phyloP scores from a whole-genome alignment of 2,113 vertebrate species.

The Pollachius pollachius region DNA sequence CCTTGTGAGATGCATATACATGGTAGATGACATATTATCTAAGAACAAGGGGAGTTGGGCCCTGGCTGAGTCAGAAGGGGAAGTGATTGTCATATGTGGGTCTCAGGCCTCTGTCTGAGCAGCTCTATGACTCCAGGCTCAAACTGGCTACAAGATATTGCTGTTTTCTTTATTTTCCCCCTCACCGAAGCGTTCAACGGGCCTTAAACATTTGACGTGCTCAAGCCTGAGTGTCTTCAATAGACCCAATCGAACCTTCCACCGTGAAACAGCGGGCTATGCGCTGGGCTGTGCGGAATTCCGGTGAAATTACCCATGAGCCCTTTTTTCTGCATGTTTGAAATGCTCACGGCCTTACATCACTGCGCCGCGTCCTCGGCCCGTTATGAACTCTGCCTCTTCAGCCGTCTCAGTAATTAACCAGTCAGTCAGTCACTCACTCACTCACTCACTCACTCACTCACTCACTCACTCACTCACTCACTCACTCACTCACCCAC shows the following conservation, averaged over 20 bases:
- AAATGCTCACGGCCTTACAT: conserved; percentile 57
- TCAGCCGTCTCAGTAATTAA: conserved; percentile 35
- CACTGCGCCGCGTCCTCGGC: conserved; percentile 20
- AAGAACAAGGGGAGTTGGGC: too few relatives aligned
- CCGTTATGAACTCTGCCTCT: conserved; percentile 5
- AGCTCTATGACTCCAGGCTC: conserved; percentile 43
- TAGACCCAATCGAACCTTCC: conserved; percentile 52
- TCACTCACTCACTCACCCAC: not conserved
- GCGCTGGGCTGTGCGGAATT: conserved; percentile 34
- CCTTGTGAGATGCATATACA: too few relatives aligned
- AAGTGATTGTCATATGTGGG: conserved; percentile 44
- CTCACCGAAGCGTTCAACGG: conserved; percentile 20
- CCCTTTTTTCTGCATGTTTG: conserved; percentile 46
- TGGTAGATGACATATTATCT: too few relatives aligned
- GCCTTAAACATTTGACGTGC: conserved; percentile 50
- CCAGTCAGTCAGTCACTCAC: conserved; percentile 23
- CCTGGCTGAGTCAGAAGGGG: not conserved
- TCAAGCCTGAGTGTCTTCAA: conserved; percentile 49
- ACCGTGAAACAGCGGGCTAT: conserved; percentile 20
- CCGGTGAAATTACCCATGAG: conserved; percentile 44
- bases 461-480: conserved; percentile 23
- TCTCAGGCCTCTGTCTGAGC: conserved; percentile 30
- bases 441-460: too few relatives aligned
- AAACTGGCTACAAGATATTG: conserved; percentile 19
- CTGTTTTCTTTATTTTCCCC: conserved; percentile 30